Evolutionary conservation across 2,797 vertebrate genomes (phyloP), one percentile per base, ranked within the genome.

Genomic region (Pseudopleuronectes americanus): DNA sequence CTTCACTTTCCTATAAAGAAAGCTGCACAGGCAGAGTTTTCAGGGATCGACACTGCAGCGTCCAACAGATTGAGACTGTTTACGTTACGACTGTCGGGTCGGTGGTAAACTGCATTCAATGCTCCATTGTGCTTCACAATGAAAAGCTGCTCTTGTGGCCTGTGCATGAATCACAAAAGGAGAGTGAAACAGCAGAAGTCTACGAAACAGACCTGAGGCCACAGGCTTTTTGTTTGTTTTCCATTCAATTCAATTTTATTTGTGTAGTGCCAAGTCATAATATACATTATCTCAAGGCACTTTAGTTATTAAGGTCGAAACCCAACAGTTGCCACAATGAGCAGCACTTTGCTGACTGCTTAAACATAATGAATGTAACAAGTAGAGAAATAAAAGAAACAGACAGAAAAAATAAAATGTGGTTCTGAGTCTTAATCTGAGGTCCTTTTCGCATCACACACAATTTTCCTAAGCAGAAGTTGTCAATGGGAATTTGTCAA

Each of bases 121-220:
- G 59, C 57, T 71, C 53, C 49, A 71, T 77, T 75, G 60, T 71
- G 57, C 61, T 58, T 70, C 53, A 76, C 51, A 71, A 57, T 83
- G 66, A 52, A 77, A 84, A 81, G 56, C 66, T 76, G 9, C 59
- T 74, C 53, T 84, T 73, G 68, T 67, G 77, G 64, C 68, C 31
- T 69, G 54, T 61, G 74, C 63, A 71, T 80, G 53, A 74, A 38
- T 38, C 36, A 16, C 60, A 75, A 71, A 79, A 74, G 68, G 41
- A 77, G 59, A 52, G 71, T 58, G 73, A 78, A 76, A 77, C 52
- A 56, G 71, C 51, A 53, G 64, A 31, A 24, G 68, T 31, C 26
- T 41, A 53, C 57, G 60, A 21, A 31, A 74, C 68, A 78, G 64
- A 62, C 61, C 57, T 51, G 62, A 71, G 23, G 47, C 60, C 68